These are phyloP conservation scores for Allobates femoralis DNA, from an alignment of 2,797 vertebrate species.

Conservation along the genomic window DNA sequence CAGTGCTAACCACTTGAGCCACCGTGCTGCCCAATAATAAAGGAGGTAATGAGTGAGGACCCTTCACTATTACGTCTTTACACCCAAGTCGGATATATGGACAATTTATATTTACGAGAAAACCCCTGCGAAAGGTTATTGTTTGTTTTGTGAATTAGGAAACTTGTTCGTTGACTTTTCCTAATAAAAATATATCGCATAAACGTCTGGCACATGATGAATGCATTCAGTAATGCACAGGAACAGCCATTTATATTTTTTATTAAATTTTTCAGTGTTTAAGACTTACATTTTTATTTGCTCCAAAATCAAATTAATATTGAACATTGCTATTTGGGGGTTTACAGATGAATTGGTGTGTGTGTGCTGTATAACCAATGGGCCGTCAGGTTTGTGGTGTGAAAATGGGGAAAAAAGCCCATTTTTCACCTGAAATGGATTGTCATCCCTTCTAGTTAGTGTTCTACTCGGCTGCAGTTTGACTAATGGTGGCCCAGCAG, in stretches of 20 bases:
- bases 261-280: conserved; percentile 2
- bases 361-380: conserved; percentile 22
- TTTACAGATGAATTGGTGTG: conserved; percentile 15
- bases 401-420: conserved; percentile 17
- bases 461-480: conserved; percentile 30
- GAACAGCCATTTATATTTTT: not conserved
- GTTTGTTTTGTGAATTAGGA: not conserved
- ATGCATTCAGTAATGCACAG: not conserved
- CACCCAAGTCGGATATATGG: no score
- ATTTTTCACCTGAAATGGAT: conserved; percentile 55
- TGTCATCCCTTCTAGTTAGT: conserved; percentile 46
- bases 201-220: not conserved
- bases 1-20: no score
- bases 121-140: not conserved
- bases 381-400: conserved; percentile 31
- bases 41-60: no score
- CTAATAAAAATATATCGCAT: not conserved
- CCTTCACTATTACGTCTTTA: no score
- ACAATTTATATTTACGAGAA: not conserved
- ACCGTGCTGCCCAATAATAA: no score
- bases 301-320: conserved; percentile 8
- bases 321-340: conserved; percentile 7
- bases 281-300: conserved; percentile 30
- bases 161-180: not conserved
- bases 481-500: conserved; percentile 37